Evolutionary conservation across 1,140 invertebrate species (phyloP).

Genomic region (Meloidogyne exigua): DNA sequence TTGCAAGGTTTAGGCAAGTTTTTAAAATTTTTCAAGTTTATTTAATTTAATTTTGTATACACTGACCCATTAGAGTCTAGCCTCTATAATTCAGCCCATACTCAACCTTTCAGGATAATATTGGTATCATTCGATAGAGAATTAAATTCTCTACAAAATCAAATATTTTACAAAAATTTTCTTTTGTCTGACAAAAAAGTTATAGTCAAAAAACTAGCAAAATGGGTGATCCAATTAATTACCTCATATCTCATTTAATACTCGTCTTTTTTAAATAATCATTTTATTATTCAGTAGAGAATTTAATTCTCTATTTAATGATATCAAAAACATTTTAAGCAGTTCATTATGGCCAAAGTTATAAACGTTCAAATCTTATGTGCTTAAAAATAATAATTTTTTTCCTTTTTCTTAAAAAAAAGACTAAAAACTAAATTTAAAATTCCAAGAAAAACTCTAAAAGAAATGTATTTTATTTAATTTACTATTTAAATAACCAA

Average conservation of each 20-base stretch:
- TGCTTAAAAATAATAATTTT: too few relatives aligned
- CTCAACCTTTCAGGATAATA: neutral
- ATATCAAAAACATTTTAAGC: too few relatives aligned
- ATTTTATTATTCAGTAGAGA: too few relatives aligned
- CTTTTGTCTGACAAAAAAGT: neutral
- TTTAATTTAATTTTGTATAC: neutral
- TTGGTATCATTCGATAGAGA: too few relatives aligned
- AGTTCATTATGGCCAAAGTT: neutral
- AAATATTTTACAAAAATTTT: neutral
- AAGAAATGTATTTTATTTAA: neutral
- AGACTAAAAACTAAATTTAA: neutral
- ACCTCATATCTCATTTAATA: too few relatives aligned
- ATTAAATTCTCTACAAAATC: too few relatives aligned
- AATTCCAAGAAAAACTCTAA: neutral
- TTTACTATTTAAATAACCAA: neutral
- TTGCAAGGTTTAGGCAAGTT: neutral
- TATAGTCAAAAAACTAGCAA: neutral
- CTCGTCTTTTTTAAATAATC: too few relatives aligned
- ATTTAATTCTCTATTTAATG: too few relatives aligned
- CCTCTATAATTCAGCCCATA: neutral
- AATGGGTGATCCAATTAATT: too few relatives aligned
- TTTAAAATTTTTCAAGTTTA: neutral
- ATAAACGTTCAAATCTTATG: neutral
- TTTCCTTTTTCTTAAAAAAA: neutral
- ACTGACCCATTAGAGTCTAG: neutral